These are phyloP conservation scores for Hippocampus guttulatus DNA, from an alignment of 2,113 vertebrate species.

Conservation along the genomic window DNA sequence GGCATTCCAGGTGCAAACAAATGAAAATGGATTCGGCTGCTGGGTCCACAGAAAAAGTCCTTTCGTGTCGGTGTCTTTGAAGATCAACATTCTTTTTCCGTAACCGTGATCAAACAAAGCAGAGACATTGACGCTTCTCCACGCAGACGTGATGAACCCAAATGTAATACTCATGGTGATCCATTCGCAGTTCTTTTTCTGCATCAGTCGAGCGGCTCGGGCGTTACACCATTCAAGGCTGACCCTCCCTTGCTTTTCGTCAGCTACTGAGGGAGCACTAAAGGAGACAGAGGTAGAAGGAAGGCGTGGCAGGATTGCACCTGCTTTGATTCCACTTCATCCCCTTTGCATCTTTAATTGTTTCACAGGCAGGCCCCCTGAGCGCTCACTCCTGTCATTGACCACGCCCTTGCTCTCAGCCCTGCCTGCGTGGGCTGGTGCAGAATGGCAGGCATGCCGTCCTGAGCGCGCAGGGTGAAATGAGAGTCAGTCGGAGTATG, in stretches of 20 bases:
- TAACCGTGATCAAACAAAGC: not conserved
- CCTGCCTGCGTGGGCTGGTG: constrained; percentile 31
- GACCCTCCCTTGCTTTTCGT: constrained; percentile 15
- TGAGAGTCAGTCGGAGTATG: constrained; percentile 36
- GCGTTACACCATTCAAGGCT: constrained; percentile 2
- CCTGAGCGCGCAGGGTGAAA: constrained; percentile 28
- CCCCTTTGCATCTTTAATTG: constrained; percentile 50
- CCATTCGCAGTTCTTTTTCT: not conserved
- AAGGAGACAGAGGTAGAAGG: constrained; percentile 10
- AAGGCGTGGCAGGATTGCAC: constrained; percentile 20
- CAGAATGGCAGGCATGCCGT: constrained; percentile 10
- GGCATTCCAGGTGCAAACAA: not conserved
- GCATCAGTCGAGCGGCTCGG: constrained; percentile 1
- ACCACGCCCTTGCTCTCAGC: constrained; percentile 19
- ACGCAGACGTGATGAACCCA: not conserved
- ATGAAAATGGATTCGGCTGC: not conserved
- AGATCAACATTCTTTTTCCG: not conserved
- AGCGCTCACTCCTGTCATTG: constrained; percentile 7
- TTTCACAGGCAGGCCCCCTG: constrained; percentile 11
- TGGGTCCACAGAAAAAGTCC: not conserved
- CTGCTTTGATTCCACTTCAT: constrained; percentile 43
- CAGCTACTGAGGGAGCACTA: constrained; percentile 10
- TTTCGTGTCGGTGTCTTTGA: not conserved
- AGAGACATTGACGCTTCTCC: not conserved
- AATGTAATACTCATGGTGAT: not conserved